These are phyloP conservation scores for Puma concolor DNA, from an alignment of 2,113 vertebrate genomes.

Conservation along the genomic window DNA sequence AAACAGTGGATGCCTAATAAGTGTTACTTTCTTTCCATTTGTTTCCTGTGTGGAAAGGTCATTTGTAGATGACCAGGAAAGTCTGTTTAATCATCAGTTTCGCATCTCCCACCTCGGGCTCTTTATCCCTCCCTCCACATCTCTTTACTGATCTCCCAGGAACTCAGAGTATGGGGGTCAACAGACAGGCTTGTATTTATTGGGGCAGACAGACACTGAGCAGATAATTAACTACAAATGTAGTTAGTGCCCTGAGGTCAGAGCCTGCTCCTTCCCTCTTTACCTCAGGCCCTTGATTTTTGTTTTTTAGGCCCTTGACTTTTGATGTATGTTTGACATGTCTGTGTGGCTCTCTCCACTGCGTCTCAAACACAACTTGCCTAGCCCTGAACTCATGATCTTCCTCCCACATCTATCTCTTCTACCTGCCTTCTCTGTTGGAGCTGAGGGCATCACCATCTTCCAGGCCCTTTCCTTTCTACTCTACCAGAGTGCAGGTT, in stretches of 20 bases:
- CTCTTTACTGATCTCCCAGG: background rate
- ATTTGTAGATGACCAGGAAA: background rate
- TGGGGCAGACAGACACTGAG: background rate
- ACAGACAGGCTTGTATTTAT: background rate
- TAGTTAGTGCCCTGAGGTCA: background rate
- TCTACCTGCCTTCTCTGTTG: background rate
- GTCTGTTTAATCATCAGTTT: background rate
- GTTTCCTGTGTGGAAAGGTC: constrained; percentile 11
- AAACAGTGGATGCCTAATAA: background rate
- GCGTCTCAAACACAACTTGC: background rate
- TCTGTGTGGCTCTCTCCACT: background rate
- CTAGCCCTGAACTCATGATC: background rate
- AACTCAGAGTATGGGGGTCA: background rate
- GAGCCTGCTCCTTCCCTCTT: background rate
- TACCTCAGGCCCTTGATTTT: background rate
- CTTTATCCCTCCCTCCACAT: background rate
- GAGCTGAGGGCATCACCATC: background rate
- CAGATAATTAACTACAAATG: background rate
- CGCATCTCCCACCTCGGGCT: accelerated
- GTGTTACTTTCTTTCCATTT: background rate
- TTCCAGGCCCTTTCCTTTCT: background rate
- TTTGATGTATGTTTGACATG: background rate
- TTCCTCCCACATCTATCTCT: background rate
- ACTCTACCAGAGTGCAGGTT: background rate
- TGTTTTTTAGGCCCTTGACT: background rate